Conservation (phyloP, 2,113 vertebrate genomes). For the Dipodomys ordii region DNA sequence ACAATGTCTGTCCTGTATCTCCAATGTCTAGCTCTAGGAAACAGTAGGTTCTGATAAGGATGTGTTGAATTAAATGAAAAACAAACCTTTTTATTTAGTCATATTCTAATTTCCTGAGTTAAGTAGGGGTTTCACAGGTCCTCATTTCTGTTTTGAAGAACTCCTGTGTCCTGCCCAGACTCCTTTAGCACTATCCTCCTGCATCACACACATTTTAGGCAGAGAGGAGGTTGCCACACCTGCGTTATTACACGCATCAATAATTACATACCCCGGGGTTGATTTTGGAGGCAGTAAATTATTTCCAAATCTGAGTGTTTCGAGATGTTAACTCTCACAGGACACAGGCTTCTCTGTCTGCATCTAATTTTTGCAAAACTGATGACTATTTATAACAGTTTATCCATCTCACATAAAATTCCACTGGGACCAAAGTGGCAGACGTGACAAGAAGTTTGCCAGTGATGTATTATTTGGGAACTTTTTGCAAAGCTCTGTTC, state of each 20-base stretch:
- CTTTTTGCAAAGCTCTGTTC: slow-evolving; percentile 10
- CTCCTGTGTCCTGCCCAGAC: background rate
- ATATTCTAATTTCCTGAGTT: background rate
- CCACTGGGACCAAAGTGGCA: slow-evolving; percentile 38
- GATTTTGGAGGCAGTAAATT: background rate
- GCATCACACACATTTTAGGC: background rate
- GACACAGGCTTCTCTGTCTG: slow-evolving; percentile 43
- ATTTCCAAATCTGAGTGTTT: slow-evolving; percentile 64
- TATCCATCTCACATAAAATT: slow-evolving; percentile 53
- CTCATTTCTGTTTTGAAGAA: background rate
- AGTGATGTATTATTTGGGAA: slow-evolving; percentile 1
- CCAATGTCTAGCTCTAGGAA: background rate
- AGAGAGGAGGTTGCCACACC: background rate
- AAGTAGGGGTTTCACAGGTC: background rate
- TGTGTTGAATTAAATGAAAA: background rate
- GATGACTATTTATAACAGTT: slow-evolving; percentile 66
- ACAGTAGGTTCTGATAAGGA: background rate
- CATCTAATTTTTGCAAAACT: slow-evolving; percentile 58
- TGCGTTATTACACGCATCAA: background rate
- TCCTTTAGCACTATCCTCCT: background rate
- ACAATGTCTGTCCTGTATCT: background rate
- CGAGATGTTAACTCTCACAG: background rate
- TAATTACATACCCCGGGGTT: background rate
- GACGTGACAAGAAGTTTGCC: slow-evolving; percentile 51
- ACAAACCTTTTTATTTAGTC: background rate